Evolutionary conservation across 2,113 vertebrate species (phyloP).

Genomic region (Cardinalis cardinalis): DNA sequence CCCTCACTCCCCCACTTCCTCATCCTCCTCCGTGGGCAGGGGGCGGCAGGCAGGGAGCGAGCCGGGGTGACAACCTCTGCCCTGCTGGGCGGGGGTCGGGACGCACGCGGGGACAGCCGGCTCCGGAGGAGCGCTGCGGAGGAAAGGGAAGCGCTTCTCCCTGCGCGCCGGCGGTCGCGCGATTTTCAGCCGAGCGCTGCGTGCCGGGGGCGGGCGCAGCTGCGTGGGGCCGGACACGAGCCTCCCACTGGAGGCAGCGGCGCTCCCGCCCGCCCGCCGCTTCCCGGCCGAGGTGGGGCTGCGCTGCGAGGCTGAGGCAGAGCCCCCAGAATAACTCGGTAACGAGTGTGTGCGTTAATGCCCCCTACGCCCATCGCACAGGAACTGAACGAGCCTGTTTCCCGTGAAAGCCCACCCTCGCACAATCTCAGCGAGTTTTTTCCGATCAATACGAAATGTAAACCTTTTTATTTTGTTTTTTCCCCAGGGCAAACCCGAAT

Average conservation of each 20-base stretch:
- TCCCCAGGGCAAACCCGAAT: slow-evolving; percentile 3
- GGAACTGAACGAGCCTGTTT: slow-evolving; percentile 11
- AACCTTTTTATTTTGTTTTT: not conserved
- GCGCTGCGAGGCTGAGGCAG: not conserved
- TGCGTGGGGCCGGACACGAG: not conserved
- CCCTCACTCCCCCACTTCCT: not conserved
- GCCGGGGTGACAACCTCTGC: not conserved
- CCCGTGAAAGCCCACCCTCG: slow-evolving; percentile 1
- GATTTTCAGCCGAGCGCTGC: not conserved
- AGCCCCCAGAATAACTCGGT: not conserved
- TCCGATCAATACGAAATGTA: slow-evolving; percentile 24
- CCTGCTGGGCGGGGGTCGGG: not conserved
- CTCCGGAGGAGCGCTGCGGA: not conserved
- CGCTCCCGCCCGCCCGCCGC: not conserved
- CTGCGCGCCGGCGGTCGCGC: not conserved
- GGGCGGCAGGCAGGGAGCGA: not conserved
- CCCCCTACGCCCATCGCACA: not conserved
- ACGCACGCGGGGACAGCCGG: not conserved
- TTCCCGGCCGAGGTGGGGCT: not conserved
- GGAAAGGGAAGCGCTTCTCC: not conserved
- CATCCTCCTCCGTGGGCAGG: not conserved
- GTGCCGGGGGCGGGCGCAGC: slow-evolving; percentile 5
- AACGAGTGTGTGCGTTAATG: not conserved
- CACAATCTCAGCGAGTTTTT: slow-evolving; percentile 28
- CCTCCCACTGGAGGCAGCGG: not conserved